These are phyloP conservation scores for Hydriomena furcata DNA, from an alignment of 2,888 invertebrate genomes.

Conservation along the genomic window DNA sequence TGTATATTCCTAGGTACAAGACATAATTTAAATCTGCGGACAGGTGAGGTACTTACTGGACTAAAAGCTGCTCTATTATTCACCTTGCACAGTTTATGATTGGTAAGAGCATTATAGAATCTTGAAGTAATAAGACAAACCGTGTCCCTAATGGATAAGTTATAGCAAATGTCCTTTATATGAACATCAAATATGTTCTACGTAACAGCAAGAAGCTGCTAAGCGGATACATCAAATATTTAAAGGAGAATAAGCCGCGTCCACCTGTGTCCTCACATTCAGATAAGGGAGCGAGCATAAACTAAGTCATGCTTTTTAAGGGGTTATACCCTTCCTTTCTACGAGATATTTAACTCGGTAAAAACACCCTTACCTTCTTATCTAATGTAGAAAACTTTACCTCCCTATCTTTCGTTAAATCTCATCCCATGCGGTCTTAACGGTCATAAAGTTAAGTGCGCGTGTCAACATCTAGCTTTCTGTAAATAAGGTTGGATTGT, in stretches of 20 bases:
- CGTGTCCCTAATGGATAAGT: conserved; percentile 33
- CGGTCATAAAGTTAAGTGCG: conserved; percentile 21
- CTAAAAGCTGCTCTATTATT: conserved; percentile 26
- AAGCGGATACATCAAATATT: conserved; percentile 73
- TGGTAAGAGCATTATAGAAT: conserved; percentile 27
- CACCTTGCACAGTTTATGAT: conserved; percentile 26
- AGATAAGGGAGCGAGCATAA: conserved; percentile 48
- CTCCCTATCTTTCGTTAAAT: conserved; percentile 22
- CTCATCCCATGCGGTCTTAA: conserved; percentile 17
- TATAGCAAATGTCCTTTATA: conserved; percentile 20
- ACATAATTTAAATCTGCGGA: conserved; percentile 1
- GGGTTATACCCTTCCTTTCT: conserved; percentile 27
- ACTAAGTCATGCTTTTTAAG: conserved; percentile 43
- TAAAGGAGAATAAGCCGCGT: conserved; percentile 57
- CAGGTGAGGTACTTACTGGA: conserved; percentile 2
- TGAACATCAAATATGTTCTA: conserved; percentile 37
- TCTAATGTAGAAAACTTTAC: conserved; percentile 27
- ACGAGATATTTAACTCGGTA: conserved; percentile 25
- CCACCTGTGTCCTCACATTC: conserved; percentile 66
- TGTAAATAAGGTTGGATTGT: conserved; percentile 19
- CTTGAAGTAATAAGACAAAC: conserved; percentile 33
- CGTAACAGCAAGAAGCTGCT: conserved; percentile 60
- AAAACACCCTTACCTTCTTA: conserved; percentile 19
- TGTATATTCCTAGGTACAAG: too few relatives aligned
- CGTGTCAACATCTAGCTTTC: conserved; percentile 22